Conservation (phyloP, 2,797 vertebrate species). For the Dicrostonyx torquatus region DNA sequence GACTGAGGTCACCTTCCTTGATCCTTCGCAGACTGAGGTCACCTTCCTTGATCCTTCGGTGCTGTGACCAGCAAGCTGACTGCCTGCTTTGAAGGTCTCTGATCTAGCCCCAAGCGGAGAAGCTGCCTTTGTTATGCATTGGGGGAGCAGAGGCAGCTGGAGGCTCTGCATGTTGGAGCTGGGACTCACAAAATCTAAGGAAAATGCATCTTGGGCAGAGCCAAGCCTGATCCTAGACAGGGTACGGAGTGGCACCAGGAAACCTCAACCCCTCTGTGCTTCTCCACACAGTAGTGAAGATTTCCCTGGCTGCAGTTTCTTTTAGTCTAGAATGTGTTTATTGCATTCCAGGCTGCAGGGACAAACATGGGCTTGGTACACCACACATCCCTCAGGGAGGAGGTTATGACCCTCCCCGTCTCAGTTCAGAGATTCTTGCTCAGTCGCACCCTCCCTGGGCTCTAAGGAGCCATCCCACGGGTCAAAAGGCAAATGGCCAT, state of each 20-base stretch:
- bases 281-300: rapidly evolving
- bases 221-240: not conserved
- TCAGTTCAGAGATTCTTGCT: too few relatives aligned
- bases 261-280: rapidly evolving
- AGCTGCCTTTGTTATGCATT: not conserved
- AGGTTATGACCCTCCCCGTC: rapidly evolving
- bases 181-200: not conserved
- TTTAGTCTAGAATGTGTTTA: rapidly evolving
- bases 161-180: not conserved
- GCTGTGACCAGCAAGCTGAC: not conserved
- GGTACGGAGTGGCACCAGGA: rapidly evolving
- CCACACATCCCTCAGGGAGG: not conserved
- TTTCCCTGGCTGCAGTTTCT: rapidly evolving
- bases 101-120: not conserved
- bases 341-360: not conserved
- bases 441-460: not conserved
- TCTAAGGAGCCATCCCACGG: rapidly evolving
- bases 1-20: rapidly evolving
- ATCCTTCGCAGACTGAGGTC: rapidly evolving
- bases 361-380: not conserved
- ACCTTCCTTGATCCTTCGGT: rapidly evolving
- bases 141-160: rapidly evolving
- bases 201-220: too few relatives aligned
- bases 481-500: not conserved
- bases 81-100: not conserved